Evolutionary conservation across 2,113 vertebrate species (phyloP).

Genomic region (Camelus bactrianus): DNA sequence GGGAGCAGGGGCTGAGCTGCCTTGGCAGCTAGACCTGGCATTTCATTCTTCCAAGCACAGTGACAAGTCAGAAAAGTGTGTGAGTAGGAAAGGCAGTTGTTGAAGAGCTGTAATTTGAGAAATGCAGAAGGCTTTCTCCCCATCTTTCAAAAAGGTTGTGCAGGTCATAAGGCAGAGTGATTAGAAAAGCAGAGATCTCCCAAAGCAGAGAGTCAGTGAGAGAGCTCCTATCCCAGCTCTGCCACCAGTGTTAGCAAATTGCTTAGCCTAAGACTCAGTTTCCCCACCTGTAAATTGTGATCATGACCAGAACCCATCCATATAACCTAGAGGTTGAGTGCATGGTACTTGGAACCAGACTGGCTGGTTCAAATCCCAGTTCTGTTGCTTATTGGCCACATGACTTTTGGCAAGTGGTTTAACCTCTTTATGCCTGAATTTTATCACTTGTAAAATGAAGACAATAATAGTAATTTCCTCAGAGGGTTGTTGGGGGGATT

Average conservation of each 20-base stretch:
- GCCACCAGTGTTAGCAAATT: background rate
- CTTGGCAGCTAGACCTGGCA: background rate
- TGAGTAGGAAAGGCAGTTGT: background rate
- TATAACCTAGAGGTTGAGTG: background rate
- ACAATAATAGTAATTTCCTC: background rate
- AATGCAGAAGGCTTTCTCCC: background rate
- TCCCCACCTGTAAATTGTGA: background rate
- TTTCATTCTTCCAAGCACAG: background rate
- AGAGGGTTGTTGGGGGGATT: background rate
- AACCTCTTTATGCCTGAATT: background rate
- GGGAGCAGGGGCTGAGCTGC: background rate
- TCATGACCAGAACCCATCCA: background rate
- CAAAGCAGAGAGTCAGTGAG: background rate
- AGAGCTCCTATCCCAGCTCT: background rate
- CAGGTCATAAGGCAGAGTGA: background rate
- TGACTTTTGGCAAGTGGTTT: background rate
- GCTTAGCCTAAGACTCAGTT: background rate
- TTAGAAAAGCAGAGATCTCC: background rate
- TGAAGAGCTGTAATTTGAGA: background rate
- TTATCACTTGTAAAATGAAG: background rate
- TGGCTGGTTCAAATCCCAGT: background rate
- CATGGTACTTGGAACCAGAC: background rate
- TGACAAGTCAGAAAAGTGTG: background rate
- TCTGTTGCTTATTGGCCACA: background rate
- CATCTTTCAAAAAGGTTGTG: background rate